These are phyloP conservation scores for Polypterus bichir DNA, from an alignment of 2,113 vertebrate genomes.

Conservation along the genomic window DNA sequence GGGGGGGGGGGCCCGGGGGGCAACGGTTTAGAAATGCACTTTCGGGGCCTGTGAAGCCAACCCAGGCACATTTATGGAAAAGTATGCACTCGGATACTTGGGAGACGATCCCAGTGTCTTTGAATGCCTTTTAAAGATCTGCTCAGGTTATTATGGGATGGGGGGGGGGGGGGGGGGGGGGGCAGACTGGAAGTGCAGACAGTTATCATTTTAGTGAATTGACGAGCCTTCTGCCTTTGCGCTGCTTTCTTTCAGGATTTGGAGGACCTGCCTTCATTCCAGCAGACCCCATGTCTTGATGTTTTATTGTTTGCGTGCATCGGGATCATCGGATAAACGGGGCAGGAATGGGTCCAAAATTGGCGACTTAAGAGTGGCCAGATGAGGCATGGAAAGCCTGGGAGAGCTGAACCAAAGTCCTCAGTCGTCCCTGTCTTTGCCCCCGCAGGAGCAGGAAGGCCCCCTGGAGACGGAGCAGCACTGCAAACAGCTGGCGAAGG, in stretches of 20 bases:
- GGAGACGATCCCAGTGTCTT: constrained; percentile 20
- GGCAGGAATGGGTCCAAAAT: too few species aligned
- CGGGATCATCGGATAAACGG: too few species aligned
- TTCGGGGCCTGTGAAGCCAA: constrained; percentile 1
- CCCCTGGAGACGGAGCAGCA: constrained; percentile 39
- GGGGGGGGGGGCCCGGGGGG: too few species aligned
- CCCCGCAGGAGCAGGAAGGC: constrained; percentile 42
- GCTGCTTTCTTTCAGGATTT: too few species aligned
- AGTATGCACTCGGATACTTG: constrained; percentile 27
- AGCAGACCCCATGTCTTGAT: too few species aligned
- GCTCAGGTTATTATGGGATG: constrained; percentile 22
- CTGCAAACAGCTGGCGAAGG: constrained; percentile 43
- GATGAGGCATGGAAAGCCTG: too few species aligned
- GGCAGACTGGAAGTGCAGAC: constrained; percentile 1
- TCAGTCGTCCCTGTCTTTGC: neutral
- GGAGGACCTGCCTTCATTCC: too few species aligned
- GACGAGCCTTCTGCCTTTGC: neutral
- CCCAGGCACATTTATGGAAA: constrained; percentile 32
- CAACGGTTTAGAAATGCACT: too few species aligned
- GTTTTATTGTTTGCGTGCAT: too few species aligned
- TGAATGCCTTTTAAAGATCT: constrained; percentile 28
- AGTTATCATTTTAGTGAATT: neutral
- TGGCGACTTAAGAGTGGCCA: too few species aligned
- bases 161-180: constrained; percentile 19
- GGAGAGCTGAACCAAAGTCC: neutral